Conservation (phyloP, 2,113 vertebrate species). For the Scolopax mira region DNA sequence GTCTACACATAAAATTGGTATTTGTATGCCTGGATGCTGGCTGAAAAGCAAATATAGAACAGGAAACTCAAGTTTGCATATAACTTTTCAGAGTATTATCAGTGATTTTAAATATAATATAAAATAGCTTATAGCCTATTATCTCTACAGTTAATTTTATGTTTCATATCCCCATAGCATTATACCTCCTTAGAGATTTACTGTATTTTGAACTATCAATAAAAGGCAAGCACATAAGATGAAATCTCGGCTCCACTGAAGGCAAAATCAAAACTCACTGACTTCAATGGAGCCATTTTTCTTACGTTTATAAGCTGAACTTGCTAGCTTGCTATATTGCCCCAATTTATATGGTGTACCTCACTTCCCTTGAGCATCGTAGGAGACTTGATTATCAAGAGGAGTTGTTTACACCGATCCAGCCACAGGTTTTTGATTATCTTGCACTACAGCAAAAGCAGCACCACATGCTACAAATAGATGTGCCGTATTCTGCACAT, state of each 20-base stretch:
- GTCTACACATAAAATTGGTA: not conserved
- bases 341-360: not conserved
- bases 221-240: not conserved
- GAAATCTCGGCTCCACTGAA: not conserved
- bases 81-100: not conserved
- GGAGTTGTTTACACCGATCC: not conserved
- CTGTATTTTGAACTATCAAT: not conserved
- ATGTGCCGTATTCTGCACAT: not conserved
- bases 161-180: constrained; percentile 1
- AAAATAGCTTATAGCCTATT: not conserved
- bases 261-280: not conserved
- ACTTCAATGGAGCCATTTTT: not conserved
- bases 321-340: not conserved
- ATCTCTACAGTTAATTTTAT: not conserved
- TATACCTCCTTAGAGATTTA: not conserved
- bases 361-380: not conserved
- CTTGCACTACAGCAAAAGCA: not conserved
- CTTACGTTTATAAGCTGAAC: not conserved
- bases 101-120: not conserved
- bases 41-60: not conserved
- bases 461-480: not conserved
- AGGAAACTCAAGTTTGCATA: not conserved
- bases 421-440: not conserved
- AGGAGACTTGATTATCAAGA: not conserved
- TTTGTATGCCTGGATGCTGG: not conserved